Evolutionary conservation across 2,113 vertebrate genomes (phyloP), one percentile per base, ranked within the genome.

Genomic region (Tychaedon coryphoeus): DNA sequence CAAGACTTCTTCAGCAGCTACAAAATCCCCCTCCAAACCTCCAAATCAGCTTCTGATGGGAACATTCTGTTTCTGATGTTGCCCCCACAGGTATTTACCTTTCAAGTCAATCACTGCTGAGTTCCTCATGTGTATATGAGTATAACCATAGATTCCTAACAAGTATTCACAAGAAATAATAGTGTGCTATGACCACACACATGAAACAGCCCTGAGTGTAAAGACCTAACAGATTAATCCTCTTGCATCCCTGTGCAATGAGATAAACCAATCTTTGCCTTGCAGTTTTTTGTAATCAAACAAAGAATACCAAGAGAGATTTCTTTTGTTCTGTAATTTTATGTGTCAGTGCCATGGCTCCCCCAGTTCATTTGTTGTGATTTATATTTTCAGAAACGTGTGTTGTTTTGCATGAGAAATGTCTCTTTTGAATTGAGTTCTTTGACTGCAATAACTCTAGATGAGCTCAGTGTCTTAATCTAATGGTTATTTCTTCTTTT

Each of bases 211-310:
- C 57, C 54, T 42, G 14, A 90, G 53, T 0, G 0, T 72, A 60
- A 85, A 42, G 73, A 75, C 16, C 14, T 79, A 62, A 51, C 31
- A 70, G 42, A 60, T 19, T 6, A 65, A 48, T 64, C 66, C 76
- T 91, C 9, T 17, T 50, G 12, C 56, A 14, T 38, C 58, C 24
- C 65, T 70, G 14, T 75, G 22, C 69, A 92, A 54, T 38, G 75
- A 86, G 60, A 71, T 58, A 91, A 92, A 96, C 23, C 87, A 93
- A 73, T 73, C 47, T 92, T 79, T 78, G 40, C 77, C 23, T 95
- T 86, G 85, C 54, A 74, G 48, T 7, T 67, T 75, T 81, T 92
- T 93, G 91, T 79, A 91, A 93, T 90, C 75, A 94, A 81, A 83
- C 12, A 40, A 71, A 60, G 56, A 84, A 93, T 82, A 48, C 17